Percentiles rank a stretch among this genome's conserved stretches.
Conservation (phyloP, 1,140 invertebrate species). For the Aphis gossypii region DNA sequence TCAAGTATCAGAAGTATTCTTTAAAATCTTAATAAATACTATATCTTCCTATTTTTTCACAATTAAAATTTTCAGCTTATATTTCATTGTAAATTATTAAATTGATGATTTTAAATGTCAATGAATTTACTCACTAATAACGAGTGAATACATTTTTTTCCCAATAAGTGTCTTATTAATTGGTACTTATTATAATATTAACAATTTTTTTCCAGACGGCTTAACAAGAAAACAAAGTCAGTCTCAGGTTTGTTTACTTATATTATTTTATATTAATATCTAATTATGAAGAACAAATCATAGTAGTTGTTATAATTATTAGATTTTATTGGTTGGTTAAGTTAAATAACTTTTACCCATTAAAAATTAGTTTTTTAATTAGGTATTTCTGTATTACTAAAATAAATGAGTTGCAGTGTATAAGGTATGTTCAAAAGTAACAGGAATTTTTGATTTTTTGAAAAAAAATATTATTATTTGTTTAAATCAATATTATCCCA, state of each 20-base stretch:
- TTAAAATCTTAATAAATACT: too few relatives aligned
- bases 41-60: too few relatives aligned
- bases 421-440: too few relatives aligned
- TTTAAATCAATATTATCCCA: not conserved
- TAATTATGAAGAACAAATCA: not conserved
- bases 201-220: constrained; percentile 32
- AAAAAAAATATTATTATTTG: too few relatives aligned
- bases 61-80: not conserved
- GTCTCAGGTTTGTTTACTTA: constrained; percentile 36
- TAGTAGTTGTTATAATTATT: not conserved
- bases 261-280: not conserved
- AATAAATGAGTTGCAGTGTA: not conserved
- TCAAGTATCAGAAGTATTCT: too few relatives aligned
- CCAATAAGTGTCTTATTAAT: not conserved
- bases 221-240: constrained; percentile 55
- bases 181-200: not conserved
- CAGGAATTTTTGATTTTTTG: too few relatives aligned
- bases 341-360: too few relatives aligned
- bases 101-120: not conserved
- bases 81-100: not conserved
- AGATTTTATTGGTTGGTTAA: not conserved
- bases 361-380: too few relatives aligned
- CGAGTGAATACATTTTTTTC: not conserved
- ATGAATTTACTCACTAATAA: not conserved
- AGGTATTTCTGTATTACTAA: too few relatives aligned